A percentile compares a stretch with the other conserved stretches of the same genome.
Evolutionary conservation across 2,797 vertebrate species (phyloP).

Genomic region (Euphonia xanthogaster): DNA sequence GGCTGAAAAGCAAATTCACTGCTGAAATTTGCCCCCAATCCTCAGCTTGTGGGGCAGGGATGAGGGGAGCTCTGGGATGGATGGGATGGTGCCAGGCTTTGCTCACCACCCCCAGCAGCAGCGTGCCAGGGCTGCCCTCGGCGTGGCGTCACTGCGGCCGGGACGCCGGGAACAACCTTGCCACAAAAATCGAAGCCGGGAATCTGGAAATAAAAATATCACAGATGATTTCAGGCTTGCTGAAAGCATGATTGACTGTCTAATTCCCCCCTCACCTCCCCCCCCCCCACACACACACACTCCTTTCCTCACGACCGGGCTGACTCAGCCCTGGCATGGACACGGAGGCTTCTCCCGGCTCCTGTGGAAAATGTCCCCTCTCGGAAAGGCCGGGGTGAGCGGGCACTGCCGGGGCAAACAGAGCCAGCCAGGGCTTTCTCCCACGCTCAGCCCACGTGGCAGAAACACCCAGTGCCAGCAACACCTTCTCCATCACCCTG

Average conservation of each 20-base stretch:
- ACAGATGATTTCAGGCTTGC: conserved; percentile 36
- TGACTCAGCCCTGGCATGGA: conserved; percentile 40
- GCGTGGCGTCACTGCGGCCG: accelerated
- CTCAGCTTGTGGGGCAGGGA: not conserved
- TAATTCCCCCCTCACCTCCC: not conserved
- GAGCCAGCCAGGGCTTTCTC: not conserved
- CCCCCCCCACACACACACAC: not conserved
- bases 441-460: not conserved
- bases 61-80: not conserved
- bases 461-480: not conserved
- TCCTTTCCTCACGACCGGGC: not conserved
- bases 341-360: not conserved
- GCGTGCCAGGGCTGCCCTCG: not conserved
- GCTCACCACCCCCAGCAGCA: accelerated
- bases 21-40: not conserved
- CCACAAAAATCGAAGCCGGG: not conserved
- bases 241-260: conserved; percentile 45
- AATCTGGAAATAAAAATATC: conserved; percentile 42
- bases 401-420: not conserved
- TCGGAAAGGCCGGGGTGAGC: accelerated
- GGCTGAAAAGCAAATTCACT: not conserved
- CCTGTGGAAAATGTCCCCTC: not conserved
- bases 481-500: accelerated
- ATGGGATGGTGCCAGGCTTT: not conserved
- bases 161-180: not conserved